A percentile compares a stretch with the other conserved stretches of the same genome.
Evolutionary conservation across 2,113 vertebrate genomes (phyloP).

Genomic region (Argyrosomus japonicus): DNA sequence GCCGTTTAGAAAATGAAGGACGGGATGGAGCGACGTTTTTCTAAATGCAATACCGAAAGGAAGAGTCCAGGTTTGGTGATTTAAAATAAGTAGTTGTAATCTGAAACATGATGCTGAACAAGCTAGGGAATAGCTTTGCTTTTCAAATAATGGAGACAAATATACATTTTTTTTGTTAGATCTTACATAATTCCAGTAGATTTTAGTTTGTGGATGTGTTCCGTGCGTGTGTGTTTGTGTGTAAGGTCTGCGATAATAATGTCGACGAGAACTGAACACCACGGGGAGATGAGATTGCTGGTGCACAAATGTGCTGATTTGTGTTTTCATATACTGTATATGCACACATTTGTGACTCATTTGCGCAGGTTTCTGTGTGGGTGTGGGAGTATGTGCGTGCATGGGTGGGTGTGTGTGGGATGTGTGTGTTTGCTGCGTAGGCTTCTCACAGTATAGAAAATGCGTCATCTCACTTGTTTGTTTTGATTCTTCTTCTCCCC

Average conservation of each 20-base stretch:
- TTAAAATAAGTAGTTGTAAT: not conserved
- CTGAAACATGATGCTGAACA: not conserved
- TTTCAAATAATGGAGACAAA: not conserved
- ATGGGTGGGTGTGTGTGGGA: constrained; percentile 15
- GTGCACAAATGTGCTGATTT: constrained; percentile 57
- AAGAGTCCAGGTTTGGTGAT: not conserved
- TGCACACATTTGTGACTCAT: constrained; percentile 35
- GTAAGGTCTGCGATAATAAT: constrained; percentile 6
- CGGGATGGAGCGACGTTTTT: not conserved
- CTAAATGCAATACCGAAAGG: not conserved
- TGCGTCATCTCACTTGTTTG: constrained; percentile 74
- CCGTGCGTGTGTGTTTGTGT: not conserved
- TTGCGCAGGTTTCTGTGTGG: constrained; percentile 40
- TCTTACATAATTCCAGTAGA: not conserved
- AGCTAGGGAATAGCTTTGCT: not conserved
- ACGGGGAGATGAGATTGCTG: constrained; percentile 48
- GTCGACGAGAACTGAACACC: constrained; percentile 3
- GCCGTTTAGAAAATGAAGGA: not conserved
- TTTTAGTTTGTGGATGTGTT: constrained; percentile 9
- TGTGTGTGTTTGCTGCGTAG: constrained; percentile 57
- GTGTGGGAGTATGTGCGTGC: constrained; percentile 20
- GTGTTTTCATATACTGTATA: constrained; percentile 38
- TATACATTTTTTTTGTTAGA: not conserved
- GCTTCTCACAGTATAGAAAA: constrained; percentile 71
- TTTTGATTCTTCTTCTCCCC: constrained; percentile 59